Conservation (phyloP, 2,797 vertebrate species). For the Lophius americanus region DNA sequence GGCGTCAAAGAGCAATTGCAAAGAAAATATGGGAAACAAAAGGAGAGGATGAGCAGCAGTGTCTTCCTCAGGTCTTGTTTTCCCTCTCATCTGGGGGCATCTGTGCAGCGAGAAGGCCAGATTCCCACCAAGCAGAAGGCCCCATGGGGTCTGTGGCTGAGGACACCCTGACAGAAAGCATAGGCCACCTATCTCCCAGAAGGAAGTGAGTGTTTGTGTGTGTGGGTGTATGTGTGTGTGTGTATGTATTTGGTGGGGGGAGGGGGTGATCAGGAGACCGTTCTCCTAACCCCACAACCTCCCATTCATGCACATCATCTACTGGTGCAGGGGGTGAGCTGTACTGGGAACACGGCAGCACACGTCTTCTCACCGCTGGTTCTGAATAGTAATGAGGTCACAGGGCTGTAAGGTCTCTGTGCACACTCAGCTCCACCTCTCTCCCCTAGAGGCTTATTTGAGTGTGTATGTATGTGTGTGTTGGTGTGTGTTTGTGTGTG, state of each 20-base stretch:
- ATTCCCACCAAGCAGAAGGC: conserved; percentile 88
- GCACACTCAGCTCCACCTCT: conserved; percentile 46
- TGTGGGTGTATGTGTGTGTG: conserved; percentile 42
- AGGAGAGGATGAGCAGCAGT: conserved; percentile 78
- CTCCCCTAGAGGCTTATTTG: conserved; percentile 42
- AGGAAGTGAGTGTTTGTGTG: conserved; percentile 72
- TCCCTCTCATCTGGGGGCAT: conserved; percentile 56
- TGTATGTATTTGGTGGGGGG: conserved; percentile 5
- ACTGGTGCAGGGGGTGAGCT: conserved; percentile 57
- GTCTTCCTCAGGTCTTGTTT: conserved; percentile 79
- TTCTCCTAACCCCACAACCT: conserved; percentile 29
- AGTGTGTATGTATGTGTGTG: conserved; percentile 26
- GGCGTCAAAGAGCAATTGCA: conserved; percentile 39
- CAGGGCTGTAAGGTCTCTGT: conserved; percentile 51
- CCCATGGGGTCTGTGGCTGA: conserved; percentile 80
- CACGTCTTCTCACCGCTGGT: conserved; percentile 78
- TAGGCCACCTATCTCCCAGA: conserved; percentile 86
- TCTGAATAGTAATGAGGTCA: conserved; percentile 80
- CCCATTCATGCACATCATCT: conserved; percentile 55
- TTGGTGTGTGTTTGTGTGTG: conserved; percentile 26
- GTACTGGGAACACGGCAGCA: conserved; percentile 76
- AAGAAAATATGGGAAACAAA: conserved; percentile 54
- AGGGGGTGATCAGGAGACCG: conserved; percentile 58
- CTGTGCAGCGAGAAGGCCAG: conserved; percentile 58
- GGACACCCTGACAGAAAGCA: conserved; percentile 91